Conservation (phyloP, 2,797 vertebrate genomes). For the Phalloptychus januarius region DNA sequence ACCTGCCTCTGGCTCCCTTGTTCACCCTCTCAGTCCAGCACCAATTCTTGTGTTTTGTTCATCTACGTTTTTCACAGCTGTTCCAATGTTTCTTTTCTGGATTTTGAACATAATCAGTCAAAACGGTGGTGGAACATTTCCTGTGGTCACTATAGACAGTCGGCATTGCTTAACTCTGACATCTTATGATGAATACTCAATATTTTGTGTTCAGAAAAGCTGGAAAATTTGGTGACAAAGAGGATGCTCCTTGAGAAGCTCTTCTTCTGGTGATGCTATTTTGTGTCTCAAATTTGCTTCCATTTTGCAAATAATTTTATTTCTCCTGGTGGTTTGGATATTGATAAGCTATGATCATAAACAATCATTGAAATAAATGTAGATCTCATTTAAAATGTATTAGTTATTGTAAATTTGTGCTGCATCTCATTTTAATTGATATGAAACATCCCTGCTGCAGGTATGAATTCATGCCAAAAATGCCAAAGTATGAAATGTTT, state of each 20-base stretch:
- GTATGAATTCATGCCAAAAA: not conserved
- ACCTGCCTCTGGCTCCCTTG: constrained; percentile 46
- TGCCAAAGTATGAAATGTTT: not conserved
- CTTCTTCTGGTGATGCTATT: constrained; percentile 1
- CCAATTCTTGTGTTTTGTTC: constrained; percentile 33
- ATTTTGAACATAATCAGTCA: constrained; percentile 44
- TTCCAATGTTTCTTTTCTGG: constrained; percentile 30
- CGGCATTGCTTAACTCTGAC: constrained; percentile 32
- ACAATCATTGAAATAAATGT: not conserved
- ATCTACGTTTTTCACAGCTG: constrained; percentile 29
- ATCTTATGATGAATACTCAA: constrained; percentile 51
- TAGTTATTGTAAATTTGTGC: not conserved
- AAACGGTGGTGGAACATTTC: constrained; percentile 59
- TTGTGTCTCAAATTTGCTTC: not conserved
- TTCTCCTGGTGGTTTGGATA: constrained; percentile 10
- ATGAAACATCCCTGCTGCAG: not conserved
- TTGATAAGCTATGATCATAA: not conserved
- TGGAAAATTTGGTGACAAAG: constrained; percentile 50
- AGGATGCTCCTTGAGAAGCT: constrained; percentile 57
- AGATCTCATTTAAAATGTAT: not conserved
- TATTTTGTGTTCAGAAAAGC: constrained; percentile 49
- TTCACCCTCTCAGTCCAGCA: constrained; percentile 36
- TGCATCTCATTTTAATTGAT: not conserved
- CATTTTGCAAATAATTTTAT: not conserved
- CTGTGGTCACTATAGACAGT: constrained; percentile 46